Conservation (phyloP, 2,113 vertebrate genomes). For the Aegithalos caudatus region DNA sequence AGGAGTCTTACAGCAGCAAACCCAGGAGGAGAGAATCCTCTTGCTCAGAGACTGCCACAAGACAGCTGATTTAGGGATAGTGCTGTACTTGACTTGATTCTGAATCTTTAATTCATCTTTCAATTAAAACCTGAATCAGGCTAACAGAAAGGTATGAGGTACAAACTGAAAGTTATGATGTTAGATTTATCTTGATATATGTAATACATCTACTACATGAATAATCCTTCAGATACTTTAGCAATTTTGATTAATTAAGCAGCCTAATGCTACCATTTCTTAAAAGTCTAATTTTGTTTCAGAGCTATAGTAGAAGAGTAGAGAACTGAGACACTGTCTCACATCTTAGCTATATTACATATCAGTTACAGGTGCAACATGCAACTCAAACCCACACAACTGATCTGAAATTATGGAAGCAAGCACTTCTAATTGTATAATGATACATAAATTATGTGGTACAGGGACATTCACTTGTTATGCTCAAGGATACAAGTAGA, state of each 20-base stretch:
- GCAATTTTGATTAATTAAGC: constrained; percentile 1
- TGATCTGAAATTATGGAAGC: constrained; percentile 16
- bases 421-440: background rate
- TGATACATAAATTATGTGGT: background rate
- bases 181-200: background rate
- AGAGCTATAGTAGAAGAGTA: background rate
- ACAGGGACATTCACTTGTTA: background rate
- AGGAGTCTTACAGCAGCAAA: background rate
- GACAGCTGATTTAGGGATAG: background rate
- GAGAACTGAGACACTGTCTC: background rate
- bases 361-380: background rate
- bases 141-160: background rate
- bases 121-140: background rate
- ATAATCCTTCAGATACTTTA: background rate
- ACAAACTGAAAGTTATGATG: background rate
- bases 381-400: background rate
- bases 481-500: background rate
- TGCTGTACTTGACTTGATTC: background rate
- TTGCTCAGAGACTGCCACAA: background rate
- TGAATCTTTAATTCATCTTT: background rate
- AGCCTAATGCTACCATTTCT: background rate
- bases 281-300: background rate
- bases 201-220: background rate
- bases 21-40: background rate
- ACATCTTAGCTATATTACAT: background rate